phyloP scores from a whole-genome alignment of 2,113 vertebrate genomes.

The Pholis gunnellus region DNA sequence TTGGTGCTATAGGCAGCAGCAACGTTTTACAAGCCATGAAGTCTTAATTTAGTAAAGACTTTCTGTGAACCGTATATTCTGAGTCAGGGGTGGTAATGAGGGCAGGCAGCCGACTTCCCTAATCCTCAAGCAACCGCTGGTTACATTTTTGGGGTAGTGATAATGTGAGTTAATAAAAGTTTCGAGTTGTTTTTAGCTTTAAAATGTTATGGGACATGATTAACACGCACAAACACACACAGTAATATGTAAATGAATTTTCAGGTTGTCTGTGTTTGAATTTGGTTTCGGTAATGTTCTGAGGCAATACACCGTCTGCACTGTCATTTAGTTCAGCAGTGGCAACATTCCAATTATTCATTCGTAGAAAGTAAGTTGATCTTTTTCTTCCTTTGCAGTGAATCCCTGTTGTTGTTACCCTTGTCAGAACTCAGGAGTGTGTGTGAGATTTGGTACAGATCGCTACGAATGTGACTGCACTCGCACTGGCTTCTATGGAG shows the following conservation, averaged over 20 bases:
- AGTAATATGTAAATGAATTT: neutral
- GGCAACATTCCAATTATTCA: neutral
- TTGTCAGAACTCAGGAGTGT: conserved; percentile 92
- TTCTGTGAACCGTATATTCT: neutral
- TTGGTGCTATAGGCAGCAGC: neutral
- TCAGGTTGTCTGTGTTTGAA: neutral
- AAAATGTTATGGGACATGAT: neutral
- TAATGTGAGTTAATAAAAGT: neutral
- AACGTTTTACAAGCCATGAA: neutral
- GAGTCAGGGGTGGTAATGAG: neutral
- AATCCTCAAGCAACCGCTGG: neutral
- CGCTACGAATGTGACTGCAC: conserved; percentile 94
- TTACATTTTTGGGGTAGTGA: neutral
- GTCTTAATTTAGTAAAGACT: neutral
- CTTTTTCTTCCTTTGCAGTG: conserved; percentile 79
- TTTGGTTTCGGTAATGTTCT: neutral
- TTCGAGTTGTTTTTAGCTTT: neutral
- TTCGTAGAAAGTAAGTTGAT: neutral
- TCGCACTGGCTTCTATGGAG: conserved; percentile 89
- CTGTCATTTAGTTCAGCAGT: neutral
- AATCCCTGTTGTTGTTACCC: conserved; percentile 96
- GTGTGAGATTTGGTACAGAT: conserved; percentile 84
- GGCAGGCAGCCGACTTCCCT: neutral
- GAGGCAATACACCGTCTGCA: neutral
- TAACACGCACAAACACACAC: neutral